Conservation (phyloP, 2,113 vertebrate species). For the Scomber colias region DNA sequence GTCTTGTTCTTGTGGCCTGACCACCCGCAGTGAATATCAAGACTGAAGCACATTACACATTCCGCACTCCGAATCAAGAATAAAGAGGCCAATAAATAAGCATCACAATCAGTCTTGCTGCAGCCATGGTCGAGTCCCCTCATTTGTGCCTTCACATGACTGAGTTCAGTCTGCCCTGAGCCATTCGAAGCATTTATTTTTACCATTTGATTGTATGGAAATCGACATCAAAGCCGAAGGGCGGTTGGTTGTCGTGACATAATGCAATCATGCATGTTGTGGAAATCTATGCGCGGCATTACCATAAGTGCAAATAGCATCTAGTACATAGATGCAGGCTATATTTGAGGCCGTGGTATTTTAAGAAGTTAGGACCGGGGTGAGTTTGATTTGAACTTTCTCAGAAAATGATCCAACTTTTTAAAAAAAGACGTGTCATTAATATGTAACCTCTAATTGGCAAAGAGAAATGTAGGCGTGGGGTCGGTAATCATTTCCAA, state of each 20-base stretch:
- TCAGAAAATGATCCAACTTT: neutral
- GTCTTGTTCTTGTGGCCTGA: neutral
- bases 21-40: slow-evolving; percentile 15
- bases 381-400: slow-evolving; percentile 4
- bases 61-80: slow-evolving; percentile 10
- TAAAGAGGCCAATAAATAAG: slow-evolving; percentile 29
- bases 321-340: neutral
- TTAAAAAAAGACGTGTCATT: neutral
- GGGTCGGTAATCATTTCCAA: slow-evolving; percentile 20
- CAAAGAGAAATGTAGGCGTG: neutral
- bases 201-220: slow-evolving; percentile 55
- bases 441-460: slow-evolving; percentile 31
- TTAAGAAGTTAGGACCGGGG: neutral
- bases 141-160: slow-evolving; percentile 31
- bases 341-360: neutral
- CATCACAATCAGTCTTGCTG: slow-evolving; percentile 31
- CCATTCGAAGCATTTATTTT: slow-evolving; percentile 11
- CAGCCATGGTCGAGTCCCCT: slow-evolving; percentile 12
- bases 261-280: slow-evolving; percentile 36
- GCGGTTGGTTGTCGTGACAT: slow-evolving; percentile 32
- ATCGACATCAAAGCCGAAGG: slow-evolving; percentile 42
- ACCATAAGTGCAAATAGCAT: slow-evolving; percentile 34
- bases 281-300: slow-evolving; percentile 46
- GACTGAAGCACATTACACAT: slow-evolving; percentile 3
- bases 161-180: slow-evolving; percentile 31